Conservation (phyloP, 2,797 vertebrate species). For the Brotogeris chrysoptera region DNA sequence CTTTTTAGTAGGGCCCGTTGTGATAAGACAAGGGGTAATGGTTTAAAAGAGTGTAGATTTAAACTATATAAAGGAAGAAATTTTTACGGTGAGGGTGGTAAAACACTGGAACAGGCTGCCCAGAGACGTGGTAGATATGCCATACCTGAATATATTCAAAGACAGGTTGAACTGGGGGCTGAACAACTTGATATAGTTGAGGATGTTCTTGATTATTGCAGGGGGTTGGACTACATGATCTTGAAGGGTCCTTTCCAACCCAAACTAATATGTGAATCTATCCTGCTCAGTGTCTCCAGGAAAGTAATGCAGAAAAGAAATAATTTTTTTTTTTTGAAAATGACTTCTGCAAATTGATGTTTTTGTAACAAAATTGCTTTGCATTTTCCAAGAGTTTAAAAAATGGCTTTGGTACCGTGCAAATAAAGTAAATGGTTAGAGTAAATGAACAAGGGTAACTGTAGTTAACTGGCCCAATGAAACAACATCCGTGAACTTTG, state of each 20-base stretch:
- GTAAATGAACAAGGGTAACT: neutral
- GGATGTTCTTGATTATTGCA: neutral
- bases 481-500: neutral
- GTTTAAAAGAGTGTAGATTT: accelerated
- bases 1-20: neutral
- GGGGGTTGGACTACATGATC: neutral
- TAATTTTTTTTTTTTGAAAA: neutral
- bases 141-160: neutral
- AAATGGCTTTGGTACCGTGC: neutral
- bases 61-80: neutral
- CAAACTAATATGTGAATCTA: neutral
- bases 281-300: neutral
- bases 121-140: too few species aligned
- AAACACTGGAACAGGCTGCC: neutral
- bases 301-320: neutral
- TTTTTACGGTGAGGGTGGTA: accelerated
- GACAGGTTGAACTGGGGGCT: neutral
- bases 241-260: neutral
- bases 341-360: neutral
- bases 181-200: neutral
- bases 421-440: neutral
- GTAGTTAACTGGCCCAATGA: neutral
- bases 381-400: neutral
- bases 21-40: neutral
- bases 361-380: neutral